Evolutionary conservation across 2,113 vertebrate genomes (phyloP).

Genomic region (Chitala chitala): DNA sequence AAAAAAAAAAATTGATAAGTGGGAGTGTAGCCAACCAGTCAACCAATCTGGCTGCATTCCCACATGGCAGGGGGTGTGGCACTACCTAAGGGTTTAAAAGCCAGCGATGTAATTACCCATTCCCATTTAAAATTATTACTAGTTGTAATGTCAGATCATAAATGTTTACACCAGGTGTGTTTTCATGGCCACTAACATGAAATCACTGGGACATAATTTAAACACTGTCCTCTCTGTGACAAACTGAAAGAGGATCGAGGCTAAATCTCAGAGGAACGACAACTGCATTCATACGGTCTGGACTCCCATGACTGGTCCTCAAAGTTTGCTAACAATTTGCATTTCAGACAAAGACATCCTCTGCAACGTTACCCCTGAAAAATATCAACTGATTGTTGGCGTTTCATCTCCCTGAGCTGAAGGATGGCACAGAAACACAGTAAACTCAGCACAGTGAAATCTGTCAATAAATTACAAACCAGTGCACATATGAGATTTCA

Average conservation of each 20-base stretch:
- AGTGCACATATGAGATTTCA: not conserved
- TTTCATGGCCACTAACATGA: not conserved
- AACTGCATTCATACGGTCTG: not conserved
- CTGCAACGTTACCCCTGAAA: not conserved
- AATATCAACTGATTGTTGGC: not conserved
- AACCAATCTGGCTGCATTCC: not conserved
- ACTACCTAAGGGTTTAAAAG: not conserved
- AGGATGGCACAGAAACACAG: conserved; percentile 1
- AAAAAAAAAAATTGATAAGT: conserved; percentile 5
- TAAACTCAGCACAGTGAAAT: not conserved
- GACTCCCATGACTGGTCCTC: not conserved
- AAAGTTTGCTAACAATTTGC: conserved; percentile 4
- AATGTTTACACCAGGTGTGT: not conserved
- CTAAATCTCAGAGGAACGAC: not conserved
- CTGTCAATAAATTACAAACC: conserved; percentile 1
- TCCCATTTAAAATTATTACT: not conserved
- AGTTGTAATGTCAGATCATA: not conserved
- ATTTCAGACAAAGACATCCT: conserved; percentile 5
- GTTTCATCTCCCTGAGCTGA: not conserved
- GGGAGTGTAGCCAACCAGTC: not conserved
- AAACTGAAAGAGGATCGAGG: not conserved
- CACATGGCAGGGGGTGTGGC: not conserved
- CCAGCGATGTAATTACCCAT: not conserved
- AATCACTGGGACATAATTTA: not conserved
- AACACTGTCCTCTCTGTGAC: not conserved